A percentile compares a stretch with the other conserved stretches of the same genome.
Conservation (phyloP, 1,140 invertebrate genomes). For the Meloidogyne floridensis region DNA sequence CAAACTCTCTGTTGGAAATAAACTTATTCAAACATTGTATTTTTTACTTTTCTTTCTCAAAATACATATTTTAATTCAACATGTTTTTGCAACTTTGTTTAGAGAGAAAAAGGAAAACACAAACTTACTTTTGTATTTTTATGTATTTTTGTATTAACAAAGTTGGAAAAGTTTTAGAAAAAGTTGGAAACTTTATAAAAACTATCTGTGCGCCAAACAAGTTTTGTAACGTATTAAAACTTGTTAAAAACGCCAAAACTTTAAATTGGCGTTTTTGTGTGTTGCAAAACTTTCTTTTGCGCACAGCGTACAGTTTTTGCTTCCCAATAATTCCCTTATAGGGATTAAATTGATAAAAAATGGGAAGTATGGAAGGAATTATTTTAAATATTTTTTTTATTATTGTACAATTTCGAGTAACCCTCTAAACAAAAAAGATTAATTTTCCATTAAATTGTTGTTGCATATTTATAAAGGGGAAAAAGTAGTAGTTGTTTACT, state of each 20-base stretch:
- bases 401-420: neutral
- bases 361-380: neutral
- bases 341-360: conserved; percentile 5
- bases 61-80: no score
- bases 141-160: no score
- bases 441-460: conserved; percentile 5
- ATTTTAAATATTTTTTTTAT: neutral
- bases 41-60: neutral
- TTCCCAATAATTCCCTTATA: neutral
- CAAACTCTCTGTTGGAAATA: neutral
- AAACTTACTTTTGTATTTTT: no score
- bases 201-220: neutral
- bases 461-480: neutral
- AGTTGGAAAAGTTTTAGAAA: neutral
- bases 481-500: neutral
- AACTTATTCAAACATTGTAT: neutral
- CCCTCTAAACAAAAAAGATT: neutral
- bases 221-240: neutral
- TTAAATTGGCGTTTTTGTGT: neutral
- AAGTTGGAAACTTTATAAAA: neutral
- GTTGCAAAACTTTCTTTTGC: neutral
- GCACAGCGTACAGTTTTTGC: neutral
- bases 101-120: no score
- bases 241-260: neutral
- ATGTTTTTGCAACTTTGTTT: no score